Percentiles rank a stretch among this genome's conserved stretches.
Conservation (phyloP, 1,140 invertebrate genomes). For the Leptopilina clavipes region DNA sequence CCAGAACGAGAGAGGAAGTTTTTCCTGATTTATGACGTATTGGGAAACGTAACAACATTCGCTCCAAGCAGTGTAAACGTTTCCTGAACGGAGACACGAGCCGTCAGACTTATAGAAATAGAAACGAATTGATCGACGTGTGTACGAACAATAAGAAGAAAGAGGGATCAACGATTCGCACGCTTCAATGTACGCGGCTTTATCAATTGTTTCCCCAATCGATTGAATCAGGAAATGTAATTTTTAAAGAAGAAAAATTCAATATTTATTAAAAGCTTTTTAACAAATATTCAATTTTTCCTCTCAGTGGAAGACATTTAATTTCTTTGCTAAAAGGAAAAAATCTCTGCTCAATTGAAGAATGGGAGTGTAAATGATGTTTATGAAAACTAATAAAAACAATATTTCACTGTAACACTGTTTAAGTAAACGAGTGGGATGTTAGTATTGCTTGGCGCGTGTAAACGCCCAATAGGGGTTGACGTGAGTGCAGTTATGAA, state of each 20-base stretch:
- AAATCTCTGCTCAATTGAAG: too few species aligned
- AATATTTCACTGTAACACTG: too few species aligned
- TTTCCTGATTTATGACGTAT: constrained; percentile 22
- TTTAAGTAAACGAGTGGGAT: constrained; percentile 5
- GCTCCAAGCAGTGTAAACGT: constrained; percentile 64
- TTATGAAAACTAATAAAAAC: constrained; percentile 7
- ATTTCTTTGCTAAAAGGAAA: too few species aligned
- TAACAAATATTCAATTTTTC: too few species aligned
- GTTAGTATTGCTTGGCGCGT: constrained; percentile 35
- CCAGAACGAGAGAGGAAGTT: too few species aligned
- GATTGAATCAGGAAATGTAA: too few species aligned
- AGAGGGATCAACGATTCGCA: constrained; percentile 64
- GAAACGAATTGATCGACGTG: constrained; percentile 51
- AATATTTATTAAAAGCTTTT: too few species aligned
- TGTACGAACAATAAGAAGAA: constrained; percentile 62
- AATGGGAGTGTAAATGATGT: too few species aligned
- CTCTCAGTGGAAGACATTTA: too few species aligned
- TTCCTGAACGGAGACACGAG: constrained; percentile 65
- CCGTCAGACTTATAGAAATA: constrained; percentile 42
- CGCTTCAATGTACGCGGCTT: constrained; percentile 54
- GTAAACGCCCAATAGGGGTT: constrained; percentile 48
- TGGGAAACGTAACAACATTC: constrained; percentile 53
- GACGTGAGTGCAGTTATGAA: constrained; percentile 61
- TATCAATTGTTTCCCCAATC: background rate
- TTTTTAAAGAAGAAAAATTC: too few species aligned